Conservation (phyloP, 30 jellyfish, hydroid and myxozoan species). For the Turritopsis dohrnii region DNA sequence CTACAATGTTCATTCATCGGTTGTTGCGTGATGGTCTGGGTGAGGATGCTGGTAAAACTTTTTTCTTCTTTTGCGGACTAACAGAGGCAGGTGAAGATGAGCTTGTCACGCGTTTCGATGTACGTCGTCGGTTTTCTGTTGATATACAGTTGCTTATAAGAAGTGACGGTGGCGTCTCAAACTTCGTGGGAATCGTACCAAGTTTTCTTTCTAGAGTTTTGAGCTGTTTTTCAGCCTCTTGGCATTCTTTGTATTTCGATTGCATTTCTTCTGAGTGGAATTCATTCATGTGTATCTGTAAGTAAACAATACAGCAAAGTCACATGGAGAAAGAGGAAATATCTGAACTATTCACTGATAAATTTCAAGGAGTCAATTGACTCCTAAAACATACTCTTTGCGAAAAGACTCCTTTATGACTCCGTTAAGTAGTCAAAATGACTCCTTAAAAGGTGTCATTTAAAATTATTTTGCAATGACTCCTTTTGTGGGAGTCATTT, state of each 20-base stretch:
- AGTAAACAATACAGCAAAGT: neutral
- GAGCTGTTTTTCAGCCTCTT: slow-evolving; percentile 42
- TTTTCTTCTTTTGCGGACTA: neutral
- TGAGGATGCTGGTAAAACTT: neutral
- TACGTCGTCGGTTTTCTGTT: neutral
- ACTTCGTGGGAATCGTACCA: slow-evolving; percentile 25
- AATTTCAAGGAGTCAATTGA: too few relatives aligned
- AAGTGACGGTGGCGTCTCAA: neutral
- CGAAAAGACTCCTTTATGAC: too few relatives aligned
- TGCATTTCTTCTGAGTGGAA: slow-evolving; percentile 43
- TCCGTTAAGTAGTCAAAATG: too few relatives aligned
- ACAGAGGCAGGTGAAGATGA: neutral
- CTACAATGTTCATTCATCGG: neutral
- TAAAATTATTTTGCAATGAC: too few relatives aligned
- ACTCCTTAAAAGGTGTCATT: too few relatives aligned
- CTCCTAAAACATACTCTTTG: too few relatives aligned
- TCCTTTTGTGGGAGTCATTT: too few relatives aligned
- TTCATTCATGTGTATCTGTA: slow-evolving; percentile 31
- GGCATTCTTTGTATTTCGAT: slow-evolving; percentile 35
- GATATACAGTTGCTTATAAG: neutral
- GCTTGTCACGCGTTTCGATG: neutral
- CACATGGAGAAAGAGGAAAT: neutral
- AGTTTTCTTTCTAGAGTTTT: slow-evolving; percentile 31
- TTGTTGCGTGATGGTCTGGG: neutral
- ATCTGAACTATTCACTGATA: neutral